These are phyloP conservation scores for Cyprinella venusta DNA, from an alignment of 2,797 vertebrate species.

Conservation along the genomic window DNA sequence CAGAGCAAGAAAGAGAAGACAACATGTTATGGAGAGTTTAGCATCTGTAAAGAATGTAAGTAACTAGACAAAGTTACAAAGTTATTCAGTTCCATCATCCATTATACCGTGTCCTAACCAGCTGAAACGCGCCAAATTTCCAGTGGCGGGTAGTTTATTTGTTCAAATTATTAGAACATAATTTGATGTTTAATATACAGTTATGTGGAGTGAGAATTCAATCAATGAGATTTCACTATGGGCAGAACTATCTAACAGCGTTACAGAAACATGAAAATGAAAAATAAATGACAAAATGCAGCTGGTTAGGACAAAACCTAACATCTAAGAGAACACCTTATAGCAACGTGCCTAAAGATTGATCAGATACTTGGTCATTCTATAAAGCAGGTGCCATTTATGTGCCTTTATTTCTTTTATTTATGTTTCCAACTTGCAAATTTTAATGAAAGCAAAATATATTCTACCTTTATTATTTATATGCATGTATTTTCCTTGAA, in stretches of 20 bases:
- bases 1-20: slow-evolving; percentile 26
- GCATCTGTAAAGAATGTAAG: slow-evolving; percentile 7
- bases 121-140: no score
- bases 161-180: background rate
- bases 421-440: background rate
- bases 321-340: background rate
- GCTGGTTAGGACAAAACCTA: slow-evolving; percentile 20
- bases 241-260: background rate
- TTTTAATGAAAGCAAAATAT: no score
- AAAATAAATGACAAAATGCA: slow-evolving; percentile 7
- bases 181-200: background rate
- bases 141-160: no score
- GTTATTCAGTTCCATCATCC: background rate
- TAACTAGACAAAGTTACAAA: background rate
- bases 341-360: background rate
- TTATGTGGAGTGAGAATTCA: background rate
- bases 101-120: background rate
- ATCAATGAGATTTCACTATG: background rate
- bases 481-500: background rate
- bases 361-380: background rate
- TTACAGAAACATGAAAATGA: background rate
- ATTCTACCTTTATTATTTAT: background rate
- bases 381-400: background rate
- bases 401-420: background rate
- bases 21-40: slow-evolving; percentile 34